Base-by-base conservation (phyloP, 2,888 invertebrate genomes). In the Cacoxenus indagator region DNA sequence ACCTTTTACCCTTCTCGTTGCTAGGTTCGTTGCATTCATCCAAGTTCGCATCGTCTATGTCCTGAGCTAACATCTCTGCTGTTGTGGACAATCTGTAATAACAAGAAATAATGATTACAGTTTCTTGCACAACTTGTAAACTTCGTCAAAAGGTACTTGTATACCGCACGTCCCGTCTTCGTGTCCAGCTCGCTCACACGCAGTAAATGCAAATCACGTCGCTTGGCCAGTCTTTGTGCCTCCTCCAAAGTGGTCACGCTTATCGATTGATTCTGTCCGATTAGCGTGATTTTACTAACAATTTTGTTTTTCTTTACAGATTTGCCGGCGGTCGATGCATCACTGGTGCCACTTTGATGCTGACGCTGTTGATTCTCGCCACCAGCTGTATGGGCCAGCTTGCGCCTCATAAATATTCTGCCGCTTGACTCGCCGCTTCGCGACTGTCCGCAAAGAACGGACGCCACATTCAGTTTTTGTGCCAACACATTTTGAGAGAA, bases 121-220 rank as follows among this genome's bases (percentile, higher is more conserved):
- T 51, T 51, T 14, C 2, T 17, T 5, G 8, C 22, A 51, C 4
- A 17, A 19, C 4, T 22, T 51, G 17, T 48, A 11, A 17, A 17
- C 22, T 9, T 1, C 11, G 11, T 37, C 19, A 9, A 19, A 17
- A 69, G 69, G 67, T 64, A 91, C 90, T 92, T 92, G 81, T 93
- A 95, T 11, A 92, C 88, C 11, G 93, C 91, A 54, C 93, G 89
- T 37, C 92, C 90, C 0, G 92, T 91, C 87, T 93, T 93, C 0
- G 90, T 87, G 86, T 93, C 92, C 4, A 90, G 85, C 85, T 94
- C 93, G 72, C 91, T 86, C 27, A 93, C 86, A 88, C 93, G 93
- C 0, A 94, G 89, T 68, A 95, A 88, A 83, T 92, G 92, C 71
- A 95, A 87, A 64, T 93, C 91, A 74, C 93, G 89, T 48, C 92